phyloP scores from a whole-genome alignment of 1,140 invertebrate genomes.

The Cydia splendana region DNA sequence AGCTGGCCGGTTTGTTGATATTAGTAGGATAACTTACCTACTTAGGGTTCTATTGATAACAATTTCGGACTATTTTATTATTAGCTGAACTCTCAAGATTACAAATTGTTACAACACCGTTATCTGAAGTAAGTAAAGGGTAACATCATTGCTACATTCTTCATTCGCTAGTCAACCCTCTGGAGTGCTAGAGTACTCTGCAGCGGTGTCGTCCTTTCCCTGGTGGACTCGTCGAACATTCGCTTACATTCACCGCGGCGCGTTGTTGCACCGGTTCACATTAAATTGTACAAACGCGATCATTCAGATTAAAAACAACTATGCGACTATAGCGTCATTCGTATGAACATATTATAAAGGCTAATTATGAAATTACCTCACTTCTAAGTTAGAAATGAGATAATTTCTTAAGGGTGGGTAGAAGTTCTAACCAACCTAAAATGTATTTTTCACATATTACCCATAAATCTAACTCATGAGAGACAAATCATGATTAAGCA shows the following conservation, averaged over 20 bases:
- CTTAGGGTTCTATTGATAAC: too few species aligned
- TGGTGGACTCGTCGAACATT: conserved; percentile 7
- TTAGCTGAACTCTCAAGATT: too few species aligned
- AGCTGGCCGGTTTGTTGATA: too few species aligned
- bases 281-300: background rate
- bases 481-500: background rate
- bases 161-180: background rate
- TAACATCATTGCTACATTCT: too few species aligned
- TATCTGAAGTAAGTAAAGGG: too few species aligned
- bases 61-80: too few species aligned
- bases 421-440: background rate
- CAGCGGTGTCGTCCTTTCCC: conserved; percentile 20
- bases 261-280: background rate
- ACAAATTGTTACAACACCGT: too few species aligned
- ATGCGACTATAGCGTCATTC: background rate
- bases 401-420: too few species aligned
- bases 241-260: conserved; percentile 23
- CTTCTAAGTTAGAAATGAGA: too few species aligned
- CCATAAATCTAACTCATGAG: background rate
- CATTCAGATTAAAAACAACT: background rate
- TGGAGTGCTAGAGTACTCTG: background rate
- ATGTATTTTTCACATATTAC: background rate
- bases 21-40: too few species aligned
- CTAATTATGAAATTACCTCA: background rate
- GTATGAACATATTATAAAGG: background rate